A percentile compares a stretch with the other conserved stretches of the same genome.
Conservation (phyloP, 2,797 vertebrate species). For the Enteromius thamalakanensis region DNA sequence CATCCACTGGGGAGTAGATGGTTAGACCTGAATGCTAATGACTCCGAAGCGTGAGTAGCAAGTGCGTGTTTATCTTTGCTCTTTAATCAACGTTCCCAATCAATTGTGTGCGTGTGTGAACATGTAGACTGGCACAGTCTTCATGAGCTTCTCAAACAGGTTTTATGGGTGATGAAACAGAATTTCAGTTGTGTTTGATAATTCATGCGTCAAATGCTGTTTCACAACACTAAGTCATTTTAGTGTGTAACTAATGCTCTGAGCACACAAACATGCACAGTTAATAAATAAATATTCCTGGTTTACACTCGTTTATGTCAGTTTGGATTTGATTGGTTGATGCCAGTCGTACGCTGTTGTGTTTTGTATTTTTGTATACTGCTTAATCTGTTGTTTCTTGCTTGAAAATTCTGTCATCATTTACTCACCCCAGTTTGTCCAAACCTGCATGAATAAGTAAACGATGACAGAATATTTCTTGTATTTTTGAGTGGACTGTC, state of each 20-base stretch:
- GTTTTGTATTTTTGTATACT: not conserved
- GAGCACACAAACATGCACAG: not conserved
- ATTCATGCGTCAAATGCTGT: slow-evolving; percentile 6
- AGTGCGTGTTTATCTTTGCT: slow-evolving; percentile 42
- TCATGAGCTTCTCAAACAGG: slow-evolving; percentile 1
- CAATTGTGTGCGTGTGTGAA: slow-evolving; percentile 4
- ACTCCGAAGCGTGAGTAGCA: not conserved
- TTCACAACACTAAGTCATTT: not conserved
- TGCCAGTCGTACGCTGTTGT: not conserved
- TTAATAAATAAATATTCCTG: not conserved
- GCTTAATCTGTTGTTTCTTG: not conserved
- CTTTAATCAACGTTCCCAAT: slow-evolving; percentile 41
- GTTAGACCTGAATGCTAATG: slow-evolving; percentile 49
- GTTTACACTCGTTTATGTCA: not conserved
- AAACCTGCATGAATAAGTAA: not conserved
- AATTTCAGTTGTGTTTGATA: slow-evolving; percentile 19
- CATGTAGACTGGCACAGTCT: slow-evolving; percentile 9
- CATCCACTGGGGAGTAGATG: slow-evolving; percentile 36
- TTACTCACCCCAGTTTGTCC: not conserved
- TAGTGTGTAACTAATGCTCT: not conserved
- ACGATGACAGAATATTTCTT: not conserved
- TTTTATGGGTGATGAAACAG: slow-evolving; percentile 13
- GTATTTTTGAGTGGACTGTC: not conserved
- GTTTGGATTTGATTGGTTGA: slow-evolving; percentile 23
- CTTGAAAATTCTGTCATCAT: not conserved